These are phyloP conservation scores for Ptychoptera contaminata DNA, from an alignment of 2,888 invertebrate genomes.

Conservation along the genomic window DNA sequence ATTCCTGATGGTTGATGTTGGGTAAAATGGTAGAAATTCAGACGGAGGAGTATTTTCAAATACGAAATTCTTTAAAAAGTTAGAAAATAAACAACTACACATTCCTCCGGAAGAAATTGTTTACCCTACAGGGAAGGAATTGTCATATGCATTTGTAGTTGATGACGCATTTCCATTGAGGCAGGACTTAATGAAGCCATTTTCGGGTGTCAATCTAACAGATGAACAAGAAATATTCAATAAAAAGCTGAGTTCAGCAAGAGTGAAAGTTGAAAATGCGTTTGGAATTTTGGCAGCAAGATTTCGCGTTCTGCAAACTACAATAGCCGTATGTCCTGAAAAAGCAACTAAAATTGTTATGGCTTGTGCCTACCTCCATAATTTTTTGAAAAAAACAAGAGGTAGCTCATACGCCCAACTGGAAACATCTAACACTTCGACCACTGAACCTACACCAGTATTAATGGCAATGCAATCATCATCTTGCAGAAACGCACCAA, in stretches of 20 bases:
- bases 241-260: conserved; percentile 5
- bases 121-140: conserved; percentile 3
- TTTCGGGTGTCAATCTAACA: conserved; percentile 3
- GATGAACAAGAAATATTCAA: conserved; percentile 4
- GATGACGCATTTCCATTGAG: conserved; percentile 9
- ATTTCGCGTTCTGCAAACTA: conserved; percentile 14
- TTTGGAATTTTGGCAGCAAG: conserved; percentile 13
- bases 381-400: conserved; percentile 9
- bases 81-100: conserved; percentile 4
- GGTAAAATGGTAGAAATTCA: conserved; percentile 9
- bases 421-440: neutral
- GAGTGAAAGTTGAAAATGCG: conserved; percentile 8
- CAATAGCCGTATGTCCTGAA: conserved; percentile 11
- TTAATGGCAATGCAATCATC: conserved; percentile 3
- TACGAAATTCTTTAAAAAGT: conserved; percentile 6
- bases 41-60: conserved; percentile 9
- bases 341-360: conserved; percentile 7
- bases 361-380: conserved; percentile 10
- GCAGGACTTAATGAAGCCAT: conserved; percentile 8
- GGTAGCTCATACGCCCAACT: neutral
- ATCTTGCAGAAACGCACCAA: neutral
- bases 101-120: conserved; percentile 7
- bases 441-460: neutral
- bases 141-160: conserved; percentile 9
- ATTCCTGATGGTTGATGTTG: conserved; percentile 7